These are phyloP conservation scores for Chanos chanos DNA, from an alignment of 2,797 vertebrate genomes.

Conservation along the genomic window DNA sequence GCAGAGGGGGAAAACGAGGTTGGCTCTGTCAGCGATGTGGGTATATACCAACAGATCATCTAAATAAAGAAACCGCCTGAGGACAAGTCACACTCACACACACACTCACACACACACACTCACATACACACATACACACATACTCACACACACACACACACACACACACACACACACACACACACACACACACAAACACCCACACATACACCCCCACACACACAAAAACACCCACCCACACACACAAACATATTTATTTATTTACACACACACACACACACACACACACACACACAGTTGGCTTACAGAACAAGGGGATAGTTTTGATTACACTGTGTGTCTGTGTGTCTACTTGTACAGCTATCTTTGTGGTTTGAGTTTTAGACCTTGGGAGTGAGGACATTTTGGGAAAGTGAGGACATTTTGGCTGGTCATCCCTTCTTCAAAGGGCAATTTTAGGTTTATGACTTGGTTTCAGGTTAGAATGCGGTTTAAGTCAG, in stretches of 20 bases:
- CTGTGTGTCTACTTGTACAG: slow-evolving; percentile 43
- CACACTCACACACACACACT: slow-evolving; percentile 17
- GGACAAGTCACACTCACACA: neutral
- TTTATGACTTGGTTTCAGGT: no score
- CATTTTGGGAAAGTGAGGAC: no score
- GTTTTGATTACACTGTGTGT: no score
- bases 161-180: neutral
- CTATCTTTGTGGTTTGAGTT: neutral
- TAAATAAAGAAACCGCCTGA: slow-evolving; percentile 28
- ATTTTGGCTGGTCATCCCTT: no score
- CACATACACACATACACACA: no score
- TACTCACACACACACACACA: no score
- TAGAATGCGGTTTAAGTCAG: no score
- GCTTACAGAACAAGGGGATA: no score
- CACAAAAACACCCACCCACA: slow-evolving; percentile 3
- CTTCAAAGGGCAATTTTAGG: no score
- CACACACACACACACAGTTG: neutral
- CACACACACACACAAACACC: slow-evolving; percentile 5
- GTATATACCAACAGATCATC: slow-evolving; percentile 4
- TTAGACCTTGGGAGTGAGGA: no score
- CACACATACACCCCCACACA: neutral
- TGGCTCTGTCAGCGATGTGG: neutral
- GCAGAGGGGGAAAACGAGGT: neutral
- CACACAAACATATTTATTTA: no score
- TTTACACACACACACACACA: slow-evolving; percentile 9